Evolutionary conservation across 1,140 invertebrate species (phyloP), one percentile per base, ranked within the genome.

Genomic region (Neodiprion virginianus): DNA sequence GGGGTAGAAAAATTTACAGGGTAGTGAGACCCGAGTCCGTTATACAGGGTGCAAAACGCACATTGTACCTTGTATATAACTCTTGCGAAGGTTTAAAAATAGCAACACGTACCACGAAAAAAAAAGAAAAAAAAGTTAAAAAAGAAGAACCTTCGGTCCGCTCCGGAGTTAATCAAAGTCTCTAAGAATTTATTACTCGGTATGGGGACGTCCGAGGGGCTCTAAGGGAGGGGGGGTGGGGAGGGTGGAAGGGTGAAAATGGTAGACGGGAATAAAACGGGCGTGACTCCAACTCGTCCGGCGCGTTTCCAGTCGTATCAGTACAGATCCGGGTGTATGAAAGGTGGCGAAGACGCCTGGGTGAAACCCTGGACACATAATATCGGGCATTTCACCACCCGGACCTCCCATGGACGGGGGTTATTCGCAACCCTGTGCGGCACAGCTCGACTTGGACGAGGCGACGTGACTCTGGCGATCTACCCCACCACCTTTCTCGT

Each of bases 371-470:
- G 68, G 48, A 76, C 17, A 77, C n/a, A 72, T 68, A 68, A 48
- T 75, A 21, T 74, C 17, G 70, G 28, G 67, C 48, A 12, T 47
- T 74, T 53, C n/a, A 23, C 14, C 21, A 4, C n/a, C 23, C 72
- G 47, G 17, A 21, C 50, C 28, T 48, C 65, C 72, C 71, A 21
- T 75, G 67, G 17, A 50, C 50, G 21, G 61, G 50, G 68, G 28
- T 50, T 67, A 65, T 48, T 77, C 68, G 74, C 73, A 77, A 72
- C 77, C 75, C 76, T 73, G 61, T 72, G 73, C 67, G 65, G 61
- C 75, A 72, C 74, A 79, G 75, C 77, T 80, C 74, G 73, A 53
- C 9, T 9, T 53, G 50, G 50, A 53, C 9, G 50, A 10, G 50
- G 50, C 17, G 17, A 21, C 17, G 68, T 21, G 68, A 69, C 11